phyloP scores from a whole-genome alignment of 2,797 vertebrate species.

The Gouania willdenowi region DNA sequence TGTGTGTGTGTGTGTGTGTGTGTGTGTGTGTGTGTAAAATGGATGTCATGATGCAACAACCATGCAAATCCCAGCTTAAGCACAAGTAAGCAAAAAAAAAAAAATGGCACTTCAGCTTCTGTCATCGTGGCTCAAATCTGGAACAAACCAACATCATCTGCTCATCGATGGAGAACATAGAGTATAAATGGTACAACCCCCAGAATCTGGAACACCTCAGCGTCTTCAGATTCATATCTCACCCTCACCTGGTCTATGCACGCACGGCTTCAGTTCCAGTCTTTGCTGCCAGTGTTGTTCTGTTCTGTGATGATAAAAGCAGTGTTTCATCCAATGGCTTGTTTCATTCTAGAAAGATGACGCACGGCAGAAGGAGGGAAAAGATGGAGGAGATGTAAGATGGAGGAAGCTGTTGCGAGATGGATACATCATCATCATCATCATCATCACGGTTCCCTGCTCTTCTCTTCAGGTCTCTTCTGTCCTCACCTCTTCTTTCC shows the following conservation, averaged over 20 bases:
- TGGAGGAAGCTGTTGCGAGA: conserved; percentile 64
- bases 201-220: conserved; percentile 14
- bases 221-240: conserved; percentile 48
- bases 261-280: conserved; percentile 7
- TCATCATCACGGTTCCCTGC: conserved; percentile 18
- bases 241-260: conserved; percentile 21
- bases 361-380: conserved; percentile 7
- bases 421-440: conserved; percentile 49
- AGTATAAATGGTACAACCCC: background rate
- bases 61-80: conserved; percentile 35
- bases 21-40: conserved; percentile 26
- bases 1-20: background rate
- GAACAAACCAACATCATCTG: too few species aligned
- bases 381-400: conserved; percentile 65
- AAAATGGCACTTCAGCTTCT: background rate
- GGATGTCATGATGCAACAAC: conserved; percentile 54
- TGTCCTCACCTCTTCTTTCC: conserved; percentile 15
- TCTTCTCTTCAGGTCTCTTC: too few species aligned
- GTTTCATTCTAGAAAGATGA: conserved; percentile 16
- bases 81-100: conserved; percentile 15
- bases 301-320: conserved; percentile 8
- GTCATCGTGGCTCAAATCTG: background rate
- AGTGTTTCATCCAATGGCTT: too few species aligned
- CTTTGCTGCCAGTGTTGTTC: background rate
- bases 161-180: too few species aligned